Evolutionary conservation across 2,888 invertebrate species (phyloP).

Genomic region (Mystacides longicornis): DNA sequence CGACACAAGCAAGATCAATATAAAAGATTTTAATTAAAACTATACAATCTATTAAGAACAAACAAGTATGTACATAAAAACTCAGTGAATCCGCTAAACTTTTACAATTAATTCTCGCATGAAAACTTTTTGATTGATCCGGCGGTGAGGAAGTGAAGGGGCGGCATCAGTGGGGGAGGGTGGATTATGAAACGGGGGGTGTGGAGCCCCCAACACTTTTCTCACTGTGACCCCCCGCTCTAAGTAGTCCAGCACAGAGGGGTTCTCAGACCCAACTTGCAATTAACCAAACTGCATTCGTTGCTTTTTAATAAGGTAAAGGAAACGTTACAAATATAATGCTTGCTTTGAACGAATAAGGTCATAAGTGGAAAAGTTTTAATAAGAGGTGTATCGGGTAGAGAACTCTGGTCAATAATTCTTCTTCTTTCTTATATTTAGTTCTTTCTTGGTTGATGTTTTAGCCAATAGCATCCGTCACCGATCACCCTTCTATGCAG

Average conservation of each 20-base stretch:
- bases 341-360: too few species aligned
- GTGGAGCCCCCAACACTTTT: neutral
- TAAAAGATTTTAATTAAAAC: constrained; percentile 27
- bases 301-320: too few species aligned
- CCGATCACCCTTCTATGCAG: too few species aligned
- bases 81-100: constrained; percentile 26
- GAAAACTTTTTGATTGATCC: constrained; percentile 27
- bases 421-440: too few species aligned
- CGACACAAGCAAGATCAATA: constrained; percentile 27
- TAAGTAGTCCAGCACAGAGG: neutral
- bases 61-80: constrained; percentile 26
- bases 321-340: too few species aligned
- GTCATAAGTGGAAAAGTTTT: too few species aligned
- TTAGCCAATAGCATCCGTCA: too few species aligned
- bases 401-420: too few species aligned
- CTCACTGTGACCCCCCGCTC: constrained; percentile 6
- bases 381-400: too few species aligned
- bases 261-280: neutral
- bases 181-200: neutral
- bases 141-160: constrained; percentile 12
- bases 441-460: too few species aligned
- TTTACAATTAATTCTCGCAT: constrained; percentile 27
- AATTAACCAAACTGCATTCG: neutral
- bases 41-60: constrained; percentile 27
- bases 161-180: neutral